phyloP scores from a whole-genome alignment of 1,140 invertebrate genomes.

The Dysdera silvatica region DNA sequence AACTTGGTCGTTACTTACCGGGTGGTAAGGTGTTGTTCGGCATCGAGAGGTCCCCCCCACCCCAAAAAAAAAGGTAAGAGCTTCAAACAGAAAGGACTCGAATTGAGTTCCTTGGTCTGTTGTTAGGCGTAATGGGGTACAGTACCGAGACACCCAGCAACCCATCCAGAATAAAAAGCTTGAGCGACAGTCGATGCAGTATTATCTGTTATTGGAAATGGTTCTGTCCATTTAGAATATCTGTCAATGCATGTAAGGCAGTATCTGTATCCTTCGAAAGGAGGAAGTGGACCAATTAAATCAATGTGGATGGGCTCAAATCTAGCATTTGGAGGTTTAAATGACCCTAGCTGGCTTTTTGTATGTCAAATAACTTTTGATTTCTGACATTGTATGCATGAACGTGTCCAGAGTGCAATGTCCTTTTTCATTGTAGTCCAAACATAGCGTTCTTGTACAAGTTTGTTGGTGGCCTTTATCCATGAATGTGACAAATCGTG shows the following conservation, averaged over 20 bases:
- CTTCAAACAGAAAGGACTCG: slow-evolving; percentile 36
- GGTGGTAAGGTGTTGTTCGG: slow-evolving; percentile 34
- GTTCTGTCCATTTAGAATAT: slow-evolving; percentile 46
- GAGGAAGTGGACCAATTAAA: slow-evolving; percentile 45
- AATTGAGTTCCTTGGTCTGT: slow-evolving; percentile 47
- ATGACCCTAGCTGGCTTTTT: slow-evolving; percentile 11
- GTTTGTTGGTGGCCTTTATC: background rate
- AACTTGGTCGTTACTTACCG: slow-evolving; percentile 39
- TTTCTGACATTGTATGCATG: slow-evolving; percentile 16
- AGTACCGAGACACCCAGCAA: slow-evolving; percentile 41
- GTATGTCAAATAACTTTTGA: slow-evolving; percentile 25
- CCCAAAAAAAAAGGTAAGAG: slow-evolving; percentile 16
- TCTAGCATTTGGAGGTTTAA: background rate
- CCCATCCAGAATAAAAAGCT: slow-evolving; percentile 37
- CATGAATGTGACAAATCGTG: slow-evolving; percentile 21
- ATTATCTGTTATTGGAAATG: slow-evolving; percentile 41
- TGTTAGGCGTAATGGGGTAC: slow-evolving; percentile 34
- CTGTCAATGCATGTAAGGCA: slow-evolving; percentile 45
- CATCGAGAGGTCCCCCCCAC: slow-evolving; percentile 5
- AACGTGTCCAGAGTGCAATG: background rate
- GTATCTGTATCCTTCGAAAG: slow-evolving; percentile 39
- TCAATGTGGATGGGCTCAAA: slow-evolving; percentile 48
- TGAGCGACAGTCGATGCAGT: slow-evolving; percentile 39
- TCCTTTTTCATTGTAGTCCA: slow-evolving; percentile 20
- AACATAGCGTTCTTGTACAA: slow-evolving; percentile 3